Evolutionary conservation across 2,888 invertebrate genomes (phyloP), one percentile per base, ranked within the genome.

Genomic region (Arrhopalites spinosus): DNA sequence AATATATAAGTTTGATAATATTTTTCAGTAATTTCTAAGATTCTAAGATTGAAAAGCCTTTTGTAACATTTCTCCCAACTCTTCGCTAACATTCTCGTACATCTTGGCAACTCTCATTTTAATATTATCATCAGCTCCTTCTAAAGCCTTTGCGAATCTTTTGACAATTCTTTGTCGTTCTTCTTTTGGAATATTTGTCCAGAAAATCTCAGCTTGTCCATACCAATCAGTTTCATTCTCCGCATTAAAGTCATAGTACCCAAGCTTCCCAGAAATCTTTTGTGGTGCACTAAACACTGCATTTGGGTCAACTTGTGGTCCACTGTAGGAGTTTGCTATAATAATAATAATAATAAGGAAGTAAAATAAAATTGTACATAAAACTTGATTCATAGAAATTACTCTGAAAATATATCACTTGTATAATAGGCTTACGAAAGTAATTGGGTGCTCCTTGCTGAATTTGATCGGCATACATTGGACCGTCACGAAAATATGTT

Each of bases 381-480:
- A 36, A 36, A 11, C 3, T 36, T 36, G 36, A 7, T 36, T 36
- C 36, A 36, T 36, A 36, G 36, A 36, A 36, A 7, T 7, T 36
- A 36, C 36, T n/a, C n/a, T n/a, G n/a, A n/a, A n/a, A n/a, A n/a
- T n/a, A n/a, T n/a, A n/a, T n/a, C n/a, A n/a, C n/a, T n/a, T n/a
- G n/a, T n/a, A n/a, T 11, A 36, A 36, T 36, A 11, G 36, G 11
- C 11, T 36, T 36, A 36, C 36, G 61, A 29, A 23, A 61, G 25
- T 27, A 61, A 61, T 61, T 61, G 23, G 61, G 61, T 23, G 61
- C 61, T 17, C 61, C 61, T n/a, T 61, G 13, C 23, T 61, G 61
- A 17, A 61, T 61, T 20, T 2, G 13, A 23, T 61, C 61, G 2
- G 23, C 61, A 23, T 61, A n/a, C 61, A 61, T 61, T 5, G 29